Evolutionary conservation across 2,797 vertebrate genomes (phyloP), one percentile per base, ranked within the genome.

Genomic region (Crenichthys baileyi): DNA sequence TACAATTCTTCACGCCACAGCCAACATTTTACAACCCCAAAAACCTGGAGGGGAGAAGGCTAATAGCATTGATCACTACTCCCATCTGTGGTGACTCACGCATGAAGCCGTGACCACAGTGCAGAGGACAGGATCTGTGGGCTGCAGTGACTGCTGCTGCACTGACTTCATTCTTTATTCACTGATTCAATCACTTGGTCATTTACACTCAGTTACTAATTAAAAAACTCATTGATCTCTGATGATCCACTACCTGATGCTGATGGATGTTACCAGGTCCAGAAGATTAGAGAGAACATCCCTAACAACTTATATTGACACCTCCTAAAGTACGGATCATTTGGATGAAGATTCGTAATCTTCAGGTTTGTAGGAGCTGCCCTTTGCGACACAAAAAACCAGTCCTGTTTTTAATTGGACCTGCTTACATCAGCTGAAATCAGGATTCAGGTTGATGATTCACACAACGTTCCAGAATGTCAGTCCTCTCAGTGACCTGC

Each of bases 31-130:
- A 26, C 56, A 46, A 65, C 24, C 63, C 22, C 61, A 20, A 75
- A 81, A 84, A 79, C 51, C 63, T 11, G 9, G 44, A 68, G 61
- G 16, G 46, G 1, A 76, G 67, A 26, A 84, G 41, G 50, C 16
- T 60, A 70, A 86, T 81, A 80, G 72, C 82, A 87, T 87, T 76
- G 50, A 81, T 90, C 77, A 88, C 83, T 76, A 85, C 67, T 67
- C 84, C 79, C 79, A 85, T 91, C 85, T 93, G 84, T 53, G 67
- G 84, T 87, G 83, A 90, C 84, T 90, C 88, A 87, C 73, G 65
- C 18, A 13, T 73, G 68, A 73, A 76, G 77, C 77, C 68, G 48
- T 81, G 80, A 90, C 84, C 80, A 87, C 79, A 78, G 72, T 36
- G 31, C 29, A 83, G 71, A 56, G 73, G 78, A 70, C 50, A 31